Percentiles rank a stretch among this genome's conserved stretches.
phyloP scores from a whole-genome alignment of 2,113 vertebrate species.

The Mixornis gularis region DNA sequence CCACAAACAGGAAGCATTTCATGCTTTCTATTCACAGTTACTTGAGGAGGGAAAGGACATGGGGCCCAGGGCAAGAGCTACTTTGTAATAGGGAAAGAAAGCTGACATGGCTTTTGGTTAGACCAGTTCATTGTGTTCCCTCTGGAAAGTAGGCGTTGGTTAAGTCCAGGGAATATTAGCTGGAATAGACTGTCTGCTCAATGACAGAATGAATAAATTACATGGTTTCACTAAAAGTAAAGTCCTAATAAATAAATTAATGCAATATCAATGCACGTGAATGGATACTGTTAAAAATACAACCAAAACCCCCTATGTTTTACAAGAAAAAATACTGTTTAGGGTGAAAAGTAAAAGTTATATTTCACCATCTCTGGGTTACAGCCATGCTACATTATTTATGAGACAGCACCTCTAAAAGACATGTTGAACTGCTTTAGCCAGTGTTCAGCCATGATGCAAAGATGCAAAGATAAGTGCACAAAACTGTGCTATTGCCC shows the following conservation, averaged over 20 bases:
- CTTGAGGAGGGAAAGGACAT: slow-evolving; percentile 45
- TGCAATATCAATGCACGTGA: background rate
- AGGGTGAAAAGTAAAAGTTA: background rate
- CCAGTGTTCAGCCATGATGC: background rate
- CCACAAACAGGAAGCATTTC: slow-evolving; percentile 51
- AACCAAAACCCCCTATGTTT: background rate
- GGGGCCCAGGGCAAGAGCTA: slow-evolving; percentile 51
- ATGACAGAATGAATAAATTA: background rate
- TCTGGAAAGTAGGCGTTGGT: background rate
- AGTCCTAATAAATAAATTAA: background rate
- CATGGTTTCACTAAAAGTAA: background rate
- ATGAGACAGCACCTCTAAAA: background rate
- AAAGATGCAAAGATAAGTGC: background rate
- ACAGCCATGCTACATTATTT: background rate
- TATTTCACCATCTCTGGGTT: background rate
- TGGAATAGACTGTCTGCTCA: background rate
- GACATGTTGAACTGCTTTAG: background rate
- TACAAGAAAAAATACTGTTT: background rate
- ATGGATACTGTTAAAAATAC: too few relatives aligned
- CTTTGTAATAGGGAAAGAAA: slow-evolving; percentile 38
- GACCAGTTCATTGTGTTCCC: background rate
- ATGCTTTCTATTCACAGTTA: slow-evolving; percentile 51
- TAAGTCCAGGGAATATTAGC: background rate
- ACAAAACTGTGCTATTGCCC: background rate
- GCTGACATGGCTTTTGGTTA: slow-evolving; percentile 2